Evolutionary conservation across 2,888 invertebrate species (phyloP).

Genomic region (Amblyjoppa proteus): DNA sequence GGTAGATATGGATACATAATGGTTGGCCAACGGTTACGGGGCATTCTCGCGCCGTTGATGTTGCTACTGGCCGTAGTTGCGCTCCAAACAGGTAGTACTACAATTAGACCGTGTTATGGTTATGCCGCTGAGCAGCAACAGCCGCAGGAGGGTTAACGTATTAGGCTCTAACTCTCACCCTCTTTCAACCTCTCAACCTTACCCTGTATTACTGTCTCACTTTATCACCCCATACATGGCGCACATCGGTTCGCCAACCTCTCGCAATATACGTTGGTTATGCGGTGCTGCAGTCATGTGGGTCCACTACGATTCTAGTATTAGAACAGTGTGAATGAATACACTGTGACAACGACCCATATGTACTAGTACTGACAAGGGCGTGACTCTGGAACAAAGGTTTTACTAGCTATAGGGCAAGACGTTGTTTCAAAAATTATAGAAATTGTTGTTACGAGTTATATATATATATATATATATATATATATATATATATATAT

Average conservation of each 20-base stretch:
- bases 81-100: slow-evolving; percentile 80
- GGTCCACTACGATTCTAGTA: not conserved
- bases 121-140: slow-evolving; percentile 72
- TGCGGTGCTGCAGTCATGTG: slow-evolving; percentile 19
- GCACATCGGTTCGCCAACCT: slow-evolving; percentile 7
- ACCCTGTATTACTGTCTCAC: slow-evolving; percentile 36
- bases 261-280: slow-evolving; percentile 19
- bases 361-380: slow-evolving; percentile 5
- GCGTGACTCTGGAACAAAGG: slow-evolving; percentile 36
- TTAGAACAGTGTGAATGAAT: slow-evolving; percentile 24
- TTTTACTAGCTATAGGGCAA: slow-evolving; percentile 19
- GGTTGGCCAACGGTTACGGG: slow-evolving; percentile 60
- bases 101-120: slow-evolving; percentile 82
- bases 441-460: slow-evolving; percentile 48
- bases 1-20: slow-evolving; percentile 66
- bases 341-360: not conserved
- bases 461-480: not conserved
- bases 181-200: slow-evolving; percentile 32
- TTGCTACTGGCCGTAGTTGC: slow-evolving; percentile 73
- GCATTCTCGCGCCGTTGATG: slow-evolving; percentile 48
- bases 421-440: slow-evolving; percentile 54
- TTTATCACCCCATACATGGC: slow-evolving; percentile 20
- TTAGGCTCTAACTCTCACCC: slow-evolving; percentile 28
- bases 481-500: too few species aligned
- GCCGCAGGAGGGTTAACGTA: slow-evolving; percentile 30